Evolutionary conservation across 2,888 invertebrate genomes (phyloP).

Genomic region (Chaetoderma sp.): DNA sequence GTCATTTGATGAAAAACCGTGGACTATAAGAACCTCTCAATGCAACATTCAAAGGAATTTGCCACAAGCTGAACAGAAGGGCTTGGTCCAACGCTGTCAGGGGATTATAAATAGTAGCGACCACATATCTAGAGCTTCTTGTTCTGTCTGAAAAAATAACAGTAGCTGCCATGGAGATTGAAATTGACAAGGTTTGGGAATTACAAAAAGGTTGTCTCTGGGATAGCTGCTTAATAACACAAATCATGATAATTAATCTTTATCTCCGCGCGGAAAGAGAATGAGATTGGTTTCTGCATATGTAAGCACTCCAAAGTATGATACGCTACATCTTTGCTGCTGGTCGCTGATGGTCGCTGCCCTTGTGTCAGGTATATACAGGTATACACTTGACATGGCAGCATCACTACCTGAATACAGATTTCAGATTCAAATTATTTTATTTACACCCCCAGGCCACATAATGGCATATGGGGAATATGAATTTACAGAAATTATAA

Average conservation of each 20-base stretch:
- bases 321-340: no score
- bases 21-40: slow-evolving; percentile 15
- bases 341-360: no score
- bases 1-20: neutral
- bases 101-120: slow-evolving; percentile 14
- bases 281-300: slow-evolving; percentile 19
- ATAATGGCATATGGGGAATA: no score
- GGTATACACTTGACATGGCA: slow-evolving; percentile 8
- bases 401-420: neutral
- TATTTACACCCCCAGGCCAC: no score
- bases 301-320: no score
- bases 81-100: slow-evolving; percentile 21
- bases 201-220: slow-evolving; percentile 3
- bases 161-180: no score
- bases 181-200: slow-evolving; percentile 8
- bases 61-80: slow-evolving; percentile 17
- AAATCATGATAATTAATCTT: slow-evolving; percentile 1
- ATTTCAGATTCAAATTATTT: no score
- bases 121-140: neutral
- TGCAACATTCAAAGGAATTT: slow-evolving; percentile 13
- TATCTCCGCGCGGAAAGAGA: slow-evolving; percentile 16
- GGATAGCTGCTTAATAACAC: slow-evolving; percentile 6
- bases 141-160: no score
- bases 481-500: no score
- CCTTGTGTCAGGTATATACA: slow-evolving; percentile 11